These are phyloP conservation scores for Argyresthia goedartella DNA, from an alignment of 2,888 invertebrate genomes.

Conservation along the genomic window DNA sequence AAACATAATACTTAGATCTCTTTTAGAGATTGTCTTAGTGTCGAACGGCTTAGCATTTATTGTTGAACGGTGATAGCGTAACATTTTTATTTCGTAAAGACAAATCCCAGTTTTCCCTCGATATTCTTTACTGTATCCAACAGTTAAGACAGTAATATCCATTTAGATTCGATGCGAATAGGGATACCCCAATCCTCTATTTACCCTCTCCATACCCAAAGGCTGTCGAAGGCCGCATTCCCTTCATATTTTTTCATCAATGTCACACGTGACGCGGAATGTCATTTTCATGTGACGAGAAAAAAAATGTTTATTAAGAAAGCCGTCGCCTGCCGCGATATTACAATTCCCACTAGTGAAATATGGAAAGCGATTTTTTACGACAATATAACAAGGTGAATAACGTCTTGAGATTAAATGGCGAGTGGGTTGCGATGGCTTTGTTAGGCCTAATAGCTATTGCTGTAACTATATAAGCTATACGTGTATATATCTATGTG, in stretches of 20 bases:
- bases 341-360: conserved; percentile 68
- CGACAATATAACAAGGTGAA: conserved; percentile 65
- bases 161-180: too few species aligned
- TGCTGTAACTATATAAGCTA: not conserved
- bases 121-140: too few species aligned
- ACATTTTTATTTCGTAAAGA: too few species aligned
- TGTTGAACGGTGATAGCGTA: too few species aligned
- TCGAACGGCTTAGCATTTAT: too few species aligned
- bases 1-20: too few species aligned
- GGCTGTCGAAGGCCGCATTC: conserved; percentile 50
- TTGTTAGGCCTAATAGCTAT: not conserved
- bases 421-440: conserved; percentile 41
- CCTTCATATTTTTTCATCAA: conserved; percentile 72
- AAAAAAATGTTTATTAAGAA: conserved; percentile 69
- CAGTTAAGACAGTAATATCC: too few species aligned
- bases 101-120: too few species aligned
- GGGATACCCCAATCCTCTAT: too few species aligned
- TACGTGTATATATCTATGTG: too few species aligned
- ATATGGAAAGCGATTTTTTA: conserved; percentile 70
- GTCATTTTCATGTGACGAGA: conserved; percentile 66
- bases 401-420: conserved; percentile 50
- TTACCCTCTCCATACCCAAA: not conserved
- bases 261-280: conserved; percentile 68
- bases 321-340: conserved; percentile 50
- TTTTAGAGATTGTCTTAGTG: too few species aligned